Conservation (phyloP, 2,888 invertebrate genomes). For the Copidosoma aretas region DNA sequence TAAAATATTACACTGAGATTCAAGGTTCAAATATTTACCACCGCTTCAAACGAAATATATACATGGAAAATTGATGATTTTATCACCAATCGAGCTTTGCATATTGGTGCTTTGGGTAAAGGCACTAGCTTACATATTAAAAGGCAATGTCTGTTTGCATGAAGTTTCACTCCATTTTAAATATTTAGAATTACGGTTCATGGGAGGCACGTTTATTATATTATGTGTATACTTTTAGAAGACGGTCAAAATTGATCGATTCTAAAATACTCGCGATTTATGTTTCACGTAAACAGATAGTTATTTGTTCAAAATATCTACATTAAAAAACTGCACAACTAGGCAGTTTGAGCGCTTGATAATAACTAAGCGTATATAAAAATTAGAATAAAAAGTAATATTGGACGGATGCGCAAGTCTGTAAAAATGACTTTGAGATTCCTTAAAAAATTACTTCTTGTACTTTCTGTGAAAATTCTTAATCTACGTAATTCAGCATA, state of each 20-base stretch:
- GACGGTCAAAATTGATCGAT: not conserved
- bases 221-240: not conserved
- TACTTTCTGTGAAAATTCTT: constrained; percentile 6
- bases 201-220: constrained; percentile 1
- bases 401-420: constrained; percentile 25
- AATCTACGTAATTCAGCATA: not conserved
- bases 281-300: constrained; percentile 16
- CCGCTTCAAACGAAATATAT: not conserved
- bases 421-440: constrained; percentile 27
- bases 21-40: not conserved
- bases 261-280: not conserved
- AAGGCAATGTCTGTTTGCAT: constrained; percentile 35
- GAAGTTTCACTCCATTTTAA: constrained; percentile 6
- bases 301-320: constrained; percentile 22
- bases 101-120: constrained; percentile 31
- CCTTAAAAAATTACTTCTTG: constrained; percentile 11
- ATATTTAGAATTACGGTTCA: not conserved
- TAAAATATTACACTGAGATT: not conserved
- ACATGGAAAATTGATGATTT: too few species aligned
- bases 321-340: constrained; percentile 1
- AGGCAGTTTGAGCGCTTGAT: constrained; percentile 18
- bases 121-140: constrained; percentile 38
- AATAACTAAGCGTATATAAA: constrained; percentile 17
- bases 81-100: too few species aligned
- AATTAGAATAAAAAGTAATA: constrained; percentile 15